Base-by-base conservation (phyloP, 2,888 invertebrate genomes). In the Agrotis exclamationis region DNA sequence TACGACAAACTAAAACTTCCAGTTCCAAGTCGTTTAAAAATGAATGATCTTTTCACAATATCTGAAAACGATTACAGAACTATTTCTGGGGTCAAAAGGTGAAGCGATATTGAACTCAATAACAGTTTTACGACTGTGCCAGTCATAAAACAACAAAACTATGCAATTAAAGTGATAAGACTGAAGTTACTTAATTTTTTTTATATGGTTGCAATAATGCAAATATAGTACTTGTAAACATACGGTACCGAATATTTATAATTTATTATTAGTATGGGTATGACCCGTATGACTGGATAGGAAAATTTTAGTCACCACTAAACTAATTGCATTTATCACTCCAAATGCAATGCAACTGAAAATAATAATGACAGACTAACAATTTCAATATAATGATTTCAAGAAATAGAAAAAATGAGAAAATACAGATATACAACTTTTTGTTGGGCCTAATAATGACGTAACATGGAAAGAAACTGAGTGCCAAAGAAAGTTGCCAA, bases 81-180 rank as follows among this genome's bases (percentile, higher is more conserved):
- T 63, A 74, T 84, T 84, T 78, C 77, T 65, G 50, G 71, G 84
- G 91, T 90, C 87, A 85, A 80, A 77, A 90, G 91, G 88, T 91
- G 90, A 89, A 84, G 60, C 79, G 89, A 91, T 92, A 89, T 85
- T 84, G 81, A 83, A 88, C 85, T 86, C 84, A 85, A 89, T 88
- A 91, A 91, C 89, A 91, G 84, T 86, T 91, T 91, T 88, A 90
- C 68, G 84, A 88, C 85, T 62, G 28, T 59, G 62, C 28, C 39
- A 70, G 85, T 71, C 85, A 89, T 89, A 88, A 89, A 86, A 82
- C 73, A 81, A 84, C 84, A 82, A 80, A 79, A 82, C 67, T 77
- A 74, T 80, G 82, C 69, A 84, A 84, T 88, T 64, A 77, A 79
- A 80, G 75, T 56, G 60, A 76, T 77, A 79, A 70, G 73, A 59